phyloP scores from a whole-genome alignment of 2,113 vertebrate genomes.

The Rhineura floridana region DNA sequence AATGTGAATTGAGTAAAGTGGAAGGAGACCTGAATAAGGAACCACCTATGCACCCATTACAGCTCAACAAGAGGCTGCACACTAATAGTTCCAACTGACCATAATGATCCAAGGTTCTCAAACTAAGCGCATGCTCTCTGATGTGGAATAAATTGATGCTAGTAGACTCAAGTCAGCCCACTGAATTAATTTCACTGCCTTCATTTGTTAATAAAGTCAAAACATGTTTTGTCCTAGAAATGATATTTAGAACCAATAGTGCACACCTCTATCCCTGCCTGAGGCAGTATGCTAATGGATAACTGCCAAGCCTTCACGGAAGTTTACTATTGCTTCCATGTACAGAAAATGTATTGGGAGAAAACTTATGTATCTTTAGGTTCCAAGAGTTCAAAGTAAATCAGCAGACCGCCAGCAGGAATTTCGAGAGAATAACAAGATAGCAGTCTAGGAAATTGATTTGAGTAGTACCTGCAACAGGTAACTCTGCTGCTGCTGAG shows the following conservation, averaged over 20 bases:
- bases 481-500: constrained; percentile 31
- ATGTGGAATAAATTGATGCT: neutral
- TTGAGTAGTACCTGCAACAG: constrained; percentile 58
- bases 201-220: neutral
- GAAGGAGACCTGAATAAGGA: neutral
- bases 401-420: too few species aligned
- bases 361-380: neutral
- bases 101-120: neutral
- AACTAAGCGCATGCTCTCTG: neutral
- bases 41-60: neutral
- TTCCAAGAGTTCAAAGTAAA: neutral
- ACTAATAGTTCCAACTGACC: neutral
- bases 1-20: neutral
- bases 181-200: neutral
- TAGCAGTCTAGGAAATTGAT: neutral
- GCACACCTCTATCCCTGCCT: neutral
- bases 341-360: neutral
- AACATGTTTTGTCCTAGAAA: neutral
- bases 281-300: neutral
- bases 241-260: neutral
- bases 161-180: neutral
- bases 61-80: neutral
- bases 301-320: neutral
- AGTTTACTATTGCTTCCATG: neutral
- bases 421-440: neutral